Percentiles rank a stretch among this genome's conserved stretches.
These are phyloP conservation scores for Dexiosoma caninum DNA, from an alignment of 2,888 invertebrate genomes.

Conservation along the genomic window DNA sequence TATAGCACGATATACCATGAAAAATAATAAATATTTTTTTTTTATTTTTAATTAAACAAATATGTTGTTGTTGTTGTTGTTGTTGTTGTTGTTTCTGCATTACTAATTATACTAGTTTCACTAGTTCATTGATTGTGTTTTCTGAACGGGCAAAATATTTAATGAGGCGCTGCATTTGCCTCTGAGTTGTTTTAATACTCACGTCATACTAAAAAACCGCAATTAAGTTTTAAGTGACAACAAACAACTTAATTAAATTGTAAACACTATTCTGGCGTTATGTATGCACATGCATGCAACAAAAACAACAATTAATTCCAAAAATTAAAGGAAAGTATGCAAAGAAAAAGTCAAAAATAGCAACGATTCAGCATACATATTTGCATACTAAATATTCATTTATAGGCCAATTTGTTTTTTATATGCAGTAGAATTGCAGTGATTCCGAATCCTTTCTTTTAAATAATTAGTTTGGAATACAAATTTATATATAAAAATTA, in stretches of 20 bases:
- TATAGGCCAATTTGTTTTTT: too few relatives aligned
- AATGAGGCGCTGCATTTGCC: conserved; percentile 49
- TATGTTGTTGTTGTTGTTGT: too few relatives aligned
- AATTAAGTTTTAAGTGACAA: conserved; percentile 51
- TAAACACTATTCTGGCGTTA: not conserved
- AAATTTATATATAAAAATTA: too few relatives aligned
- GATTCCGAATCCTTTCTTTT: too few relatives aligned
- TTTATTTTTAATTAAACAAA: conserved; percentile 5
- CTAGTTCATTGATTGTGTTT: not conserved
- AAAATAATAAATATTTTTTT: not conserved
- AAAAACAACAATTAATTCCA: not conserved
- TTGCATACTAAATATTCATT: too few relatives aligned
- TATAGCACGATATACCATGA: conserved; percentile 3
- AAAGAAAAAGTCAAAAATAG: not conserved
- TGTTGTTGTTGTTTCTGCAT: conserved; percentile 1
- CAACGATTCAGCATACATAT: not conserved
- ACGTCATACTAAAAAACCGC: conserved; percentile 44
- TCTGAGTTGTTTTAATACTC: conserved; percentile 39
- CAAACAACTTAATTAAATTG: conserved; percentile 45
- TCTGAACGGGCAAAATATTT: not conserved
- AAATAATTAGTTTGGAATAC: too few relatives aligned
- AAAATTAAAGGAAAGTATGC: not conserved
- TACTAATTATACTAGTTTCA: not conserved
- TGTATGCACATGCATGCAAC: not conserved
- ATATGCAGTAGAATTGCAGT: too few relatives aligned